Base-by-base conservation (phyloP, 2,113 vertebrate species). In the Cyprinodon variegatus region DNA sequence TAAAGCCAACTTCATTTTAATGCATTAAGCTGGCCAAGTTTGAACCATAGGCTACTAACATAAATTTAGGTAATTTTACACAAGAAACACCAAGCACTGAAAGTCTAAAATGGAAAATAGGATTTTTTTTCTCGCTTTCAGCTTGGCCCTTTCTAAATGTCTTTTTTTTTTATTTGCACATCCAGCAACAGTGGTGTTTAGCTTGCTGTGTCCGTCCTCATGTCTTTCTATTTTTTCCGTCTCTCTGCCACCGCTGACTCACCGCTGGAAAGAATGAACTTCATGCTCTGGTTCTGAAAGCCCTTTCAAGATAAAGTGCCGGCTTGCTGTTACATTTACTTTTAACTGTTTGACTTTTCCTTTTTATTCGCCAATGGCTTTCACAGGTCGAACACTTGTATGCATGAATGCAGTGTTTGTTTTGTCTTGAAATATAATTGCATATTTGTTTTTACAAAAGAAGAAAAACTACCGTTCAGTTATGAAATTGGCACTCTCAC, bases 221-320 rank as follows among this genome's bases (percentile, higher is more conserved):
- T n/a, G 65, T 71, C 39, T 17, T 65, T 61, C 72, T 40, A 46
- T n/a, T 74, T 71, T 62, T 73, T 68, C 43, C 67, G 37, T 72
- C 43, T 61, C 68, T 15, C 67, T 13, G 60, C 74, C 70, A 64
- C 65, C 70, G 77, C 82, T 90, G 88, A 91, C 74, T 86, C 86
- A 86, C 67, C 17, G 48, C 79, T 92, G 90, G 91, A 92, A 93
- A 89, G 88, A 84, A 48, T 37, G 63, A 82, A 88, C 86, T 91
- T 91, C 88, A 86, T 86, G 73, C 76, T 40, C 69, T 40, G 60
- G 65, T 77, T 70, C 41, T 69, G 77, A 74, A 74, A 22, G 64
- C 72, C 77, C 64, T 87, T 83, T 86, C 72, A 89, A 76, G 70
- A 50, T 17, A 37, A 79, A 0, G 2, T 40, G 62, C 80, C 89